These are phyloP conservation scores for Gambusia affinis DNA, from an alignment of 2,113 vertebrate genomes.

Conservation along the genomic window DNA sequence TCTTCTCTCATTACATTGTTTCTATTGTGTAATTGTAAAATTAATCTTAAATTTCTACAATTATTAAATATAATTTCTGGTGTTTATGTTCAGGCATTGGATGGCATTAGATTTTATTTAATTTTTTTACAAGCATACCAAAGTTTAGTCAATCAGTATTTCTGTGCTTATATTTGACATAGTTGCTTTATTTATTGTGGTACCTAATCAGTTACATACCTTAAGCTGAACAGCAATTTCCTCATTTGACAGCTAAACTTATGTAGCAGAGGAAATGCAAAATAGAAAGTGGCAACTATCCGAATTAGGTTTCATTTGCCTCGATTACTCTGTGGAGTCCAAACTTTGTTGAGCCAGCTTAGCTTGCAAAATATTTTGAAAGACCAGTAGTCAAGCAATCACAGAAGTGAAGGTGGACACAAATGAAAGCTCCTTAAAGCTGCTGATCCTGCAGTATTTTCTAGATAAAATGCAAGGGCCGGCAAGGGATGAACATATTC, in stretches of 20 bases:
- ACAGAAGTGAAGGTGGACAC: constrained; percentile 38
- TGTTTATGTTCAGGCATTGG: background rate
- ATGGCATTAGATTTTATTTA: background rate
- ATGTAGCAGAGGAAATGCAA: constrained; percentile 26
- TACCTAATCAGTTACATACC: constrained; percentile 9
- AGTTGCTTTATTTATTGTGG: too few species aligned
- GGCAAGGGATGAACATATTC: constrained; percentile 38
- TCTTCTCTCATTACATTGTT: background rate
- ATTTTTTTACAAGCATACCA: background rate
- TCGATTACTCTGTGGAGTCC: constrained; percentile 43
- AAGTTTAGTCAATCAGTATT: too few species aligned
- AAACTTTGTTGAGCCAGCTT: constrained; percentile 43
- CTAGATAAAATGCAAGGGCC: constrained; percentile 40
- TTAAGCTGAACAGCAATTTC: constrained; percentile 31
- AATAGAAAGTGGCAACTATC: constrained; percentile 61
- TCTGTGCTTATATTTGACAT: too few species aligned
- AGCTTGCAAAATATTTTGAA: constrained; percentile 50
- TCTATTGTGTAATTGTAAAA: background rate
- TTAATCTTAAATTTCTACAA: background rate
- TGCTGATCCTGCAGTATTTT: constrained; percentile 61
- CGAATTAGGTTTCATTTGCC: constrained; percentile 46
- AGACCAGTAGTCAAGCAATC: constrained; percentile 37
- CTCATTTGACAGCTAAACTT: constrained; percentile 48
- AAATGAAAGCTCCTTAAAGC: constrained; percentile 44
- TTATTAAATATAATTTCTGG: background rate